Evolutionary conservation across 2,113 vertebrate species (phyloP), one percentile per base, ranked within the genome.

Genomic region (Myrmecophaga tridactyla): DNA sequence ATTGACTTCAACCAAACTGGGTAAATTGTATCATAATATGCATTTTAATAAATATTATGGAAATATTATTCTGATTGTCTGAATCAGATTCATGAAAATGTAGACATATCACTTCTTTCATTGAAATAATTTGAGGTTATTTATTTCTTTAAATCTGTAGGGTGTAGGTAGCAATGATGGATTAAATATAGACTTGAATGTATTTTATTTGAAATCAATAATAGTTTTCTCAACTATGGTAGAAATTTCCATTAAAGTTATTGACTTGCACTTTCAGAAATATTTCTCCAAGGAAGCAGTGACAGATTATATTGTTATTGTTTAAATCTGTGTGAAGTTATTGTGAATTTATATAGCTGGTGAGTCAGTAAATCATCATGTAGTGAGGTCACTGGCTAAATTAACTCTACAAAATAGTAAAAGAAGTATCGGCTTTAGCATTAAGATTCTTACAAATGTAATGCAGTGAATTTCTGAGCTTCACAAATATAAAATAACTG

Each of bases 181-280:
- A 86, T 43, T 62, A 76, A 5, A 21, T 43, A 67, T 56, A 39
- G 53, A 77, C 41, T 34, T 27, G 3, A 65, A 11, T 82, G 62
- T 85, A 39, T 60, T 77, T 56, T 48, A 90, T 73, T 62, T 89
- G n/a, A 83, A 89, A 76, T 96, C 75, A 77, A 53, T 81, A 85
- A 41, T 14, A 84, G 53, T 69, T 62, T 94, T 81, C 15, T 46
- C 73, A 90, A 3, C 18, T 21, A 39, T 41, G 43, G 21, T 48
- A 77, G 60, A 77, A 72, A 89, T 88, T 53, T 58, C 31, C 41
- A 51, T 83, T 89, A 70, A 86, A 65, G 56, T 83, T 43, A 94
- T 58, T 51, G 46, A 81, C n/a, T 86, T 93, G 7, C 4, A 62
- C 43, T 77, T 92, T 72, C 23, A 53, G 13, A 94, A 92, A 88